Base-by-base conservation (phyloP, 2,797 vertebrate species). In the Betta splendens region DNA sequence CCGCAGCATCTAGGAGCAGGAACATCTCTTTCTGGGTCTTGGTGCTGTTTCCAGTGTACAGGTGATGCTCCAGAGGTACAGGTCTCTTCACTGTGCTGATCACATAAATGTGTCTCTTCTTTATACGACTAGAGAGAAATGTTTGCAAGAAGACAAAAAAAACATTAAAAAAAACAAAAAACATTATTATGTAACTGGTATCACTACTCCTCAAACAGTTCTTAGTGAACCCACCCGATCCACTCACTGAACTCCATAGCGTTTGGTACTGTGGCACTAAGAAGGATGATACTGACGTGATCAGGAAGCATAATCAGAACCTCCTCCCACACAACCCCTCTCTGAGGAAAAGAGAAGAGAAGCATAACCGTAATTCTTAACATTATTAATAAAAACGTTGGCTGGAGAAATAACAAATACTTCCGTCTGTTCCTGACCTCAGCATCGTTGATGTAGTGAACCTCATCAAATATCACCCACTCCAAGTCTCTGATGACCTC, bases 391-490 rank as follows among this genome's bases (percentile, higher is more conserved):
- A 21, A 42, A 55, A 12, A 10, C 9, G 8, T 15, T 17, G 5
- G 9, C 17, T 12, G 3, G 29, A 16, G 9, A 3, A 18, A 22
- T 5, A n/a, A 7, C 9, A n/a, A 4, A 29, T 3, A 0, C 7
- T 4, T 3, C 3, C 22, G 2, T 21, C 0, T 2, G 28, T 28
- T 38, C 1, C 78, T 63, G 37, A 96, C 95, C 93, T 98, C 95
- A 0, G 93, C 91, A 0, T 98, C 95, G 0, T 96, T 98, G 78
- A 98, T 96, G 62, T 98, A 98, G 85, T 98, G 95, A 51, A 98
- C 95, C 71, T 98, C 95, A 2, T 98, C 95, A 50, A 98, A 98
- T 79, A 98, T 94, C 59, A 98, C 95, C 95, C 95, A 98, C 81
- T 98, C 95, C 77, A 98, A 66, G 79, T 98, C 95, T 49, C 95